A percentile compares a stretch with the other conserved stretches of the same genome.
phyloP scores from a whole-genome alignment of 2,113 vertebrate genomes.

The Campylomormyrus tamandua region DNA sequence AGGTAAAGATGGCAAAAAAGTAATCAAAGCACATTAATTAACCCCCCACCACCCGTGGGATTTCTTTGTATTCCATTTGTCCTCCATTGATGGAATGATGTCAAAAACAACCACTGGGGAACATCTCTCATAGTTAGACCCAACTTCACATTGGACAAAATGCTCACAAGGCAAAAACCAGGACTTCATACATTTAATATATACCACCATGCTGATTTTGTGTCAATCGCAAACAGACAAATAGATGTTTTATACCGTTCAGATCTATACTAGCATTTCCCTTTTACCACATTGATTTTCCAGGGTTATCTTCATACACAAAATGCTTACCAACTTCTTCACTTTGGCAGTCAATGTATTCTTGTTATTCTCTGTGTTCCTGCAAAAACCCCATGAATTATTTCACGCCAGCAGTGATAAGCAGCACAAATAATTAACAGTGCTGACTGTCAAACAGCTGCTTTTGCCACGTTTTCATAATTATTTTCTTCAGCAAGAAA shows the following conservation, averaged over 20 bases:
- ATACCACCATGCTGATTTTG: not conserved
- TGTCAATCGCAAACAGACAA: not conserved
- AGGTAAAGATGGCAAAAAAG: slow-evolving; percentile 20
- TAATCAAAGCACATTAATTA: not conserved
- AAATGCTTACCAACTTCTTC: not conserved
- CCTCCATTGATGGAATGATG: not conserved
- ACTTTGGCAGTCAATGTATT: not conserved
- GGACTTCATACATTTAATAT: not conserved
- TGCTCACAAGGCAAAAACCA: not conserved
- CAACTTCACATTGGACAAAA: not conserved
- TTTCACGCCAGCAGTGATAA: not conserved
- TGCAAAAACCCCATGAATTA: not conserved
- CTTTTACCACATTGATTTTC: not conserved
- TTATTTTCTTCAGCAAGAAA: not conserved
- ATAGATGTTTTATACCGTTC: not conserved
- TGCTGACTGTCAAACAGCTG: not conserved
- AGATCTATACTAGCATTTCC: not conserved
- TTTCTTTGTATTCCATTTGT: not conserved
- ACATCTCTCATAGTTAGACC: not conserved
- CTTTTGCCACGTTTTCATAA: not conserved
- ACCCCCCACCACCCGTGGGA: not conserved
- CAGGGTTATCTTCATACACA: not conserved
- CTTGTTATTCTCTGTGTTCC: not conserved
- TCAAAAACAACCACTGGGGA: not conserved
- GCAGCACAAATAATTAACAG: not conserved